These are phyloP conservation scores for Cyrtorhinus lividipennis DNA, from an alignment of 1,140 invertebrate species.

Conservation along the genomic window DNA sequence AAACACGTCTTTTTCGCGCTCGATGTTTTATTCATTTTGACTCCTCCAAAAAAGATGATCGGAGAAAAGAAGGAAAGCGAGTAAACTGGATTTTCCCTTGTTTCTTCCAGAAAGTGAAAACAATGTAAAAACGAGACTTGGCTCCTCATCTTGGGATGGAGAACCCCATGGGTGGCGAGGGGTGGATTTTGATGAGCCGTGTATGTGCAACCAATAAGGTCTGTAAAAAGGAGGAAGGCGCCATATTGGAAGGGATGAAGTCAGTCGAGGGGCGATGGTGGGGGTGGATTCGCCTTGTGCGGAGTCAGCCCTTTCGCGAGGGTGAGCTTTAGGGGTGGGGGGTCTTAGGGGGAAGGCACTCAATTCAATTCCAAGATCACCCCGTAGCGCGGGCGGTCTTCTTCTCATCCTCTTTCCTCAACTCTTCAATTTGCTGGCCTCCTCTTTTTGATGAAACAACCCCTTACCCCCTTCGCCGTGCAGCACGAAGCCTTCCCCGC, in stretches of 20 bases:
- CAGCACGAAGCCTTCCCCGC: constrained; percentile 12
- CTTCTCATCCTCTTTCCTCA: constrained; percentile 8
- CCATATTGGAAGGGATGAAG: constrained; percentile 17
- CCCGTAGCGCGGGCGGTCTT: background rate
- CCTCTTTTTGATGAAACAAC: constrained; percentile 20
- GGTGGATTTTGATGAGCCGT: constrained; percentile 19
- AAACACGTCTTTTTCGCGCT: too few relatives aligned
- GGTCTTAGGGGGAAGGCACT: background rate
- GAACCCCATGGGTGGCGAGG: background rate
- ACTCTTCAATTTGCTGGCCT: constrained; percentile 11
- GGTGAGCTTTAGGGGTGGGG: constrained; percentile 6
- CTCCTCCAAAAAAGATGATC: constrained; percentile 4
- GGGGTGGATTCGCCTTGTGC: constrained; percentile 7
- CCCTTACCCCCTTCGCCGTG: constrained; percentile 10
- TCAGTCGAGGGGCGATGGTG: constrained; percentile 11
- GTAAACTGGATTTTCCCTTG: constrained; percentile 1
- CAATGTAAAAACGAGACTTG: background rate
- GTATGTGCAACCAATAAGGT: constrained; percentile 22
- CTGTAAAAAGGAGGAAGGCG: constrained; percentile 8
- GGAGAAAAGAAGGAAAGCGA: background rate
- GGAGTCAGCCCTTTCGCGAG: constrained; percentile 18
- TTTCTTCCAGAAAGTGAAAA: background rate
- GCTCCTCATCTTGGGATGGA: constrained; percentile 2
- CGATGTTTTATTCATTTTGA: constrained; percentile 2
- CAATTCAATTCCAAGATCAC: constrained; percentile 11